Evolutionary conservation across 2,797 vertebrate species (phyloP).

Genomic region (Poeciliopsis gracilis): DNA sequence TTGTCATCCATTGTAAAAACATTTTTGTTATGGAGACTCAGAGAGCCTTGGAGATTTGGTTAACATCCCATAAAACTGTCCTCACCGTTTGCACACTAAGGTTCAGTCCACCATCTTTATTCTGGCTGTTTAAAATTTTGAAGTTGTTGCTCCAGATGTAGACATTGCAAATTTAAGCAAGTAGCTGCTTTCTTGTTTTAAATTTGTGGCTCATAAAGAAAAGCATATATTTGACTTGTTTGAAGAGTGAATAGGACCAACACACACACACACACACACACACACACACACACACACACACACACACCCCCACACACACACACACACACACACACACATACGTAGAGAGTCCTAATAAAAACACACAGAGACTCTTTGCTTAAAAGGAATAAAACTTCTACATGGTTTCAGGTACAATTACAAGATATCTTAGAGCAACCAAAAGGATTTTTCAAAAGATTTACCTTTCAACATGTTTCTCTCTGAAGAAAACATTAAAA

Average conservation of each 20-base stretch:
- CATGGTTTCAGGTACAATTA: not conserved
- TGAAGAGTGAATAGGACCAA: not conserved
- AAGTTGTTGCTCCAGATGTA: not conserved
- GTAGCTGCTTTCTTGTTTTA: not conserved
- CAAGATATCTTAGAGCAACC: not conserved
- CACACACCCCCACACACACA: too few species aligned
- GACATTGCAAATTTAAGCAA: not conserved
- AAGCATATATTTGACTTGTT: not conserved
- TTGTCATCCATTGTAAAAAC: not conserved
- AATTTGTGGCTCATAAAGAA: not conserved
- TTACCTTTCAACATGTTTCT: not conserved
- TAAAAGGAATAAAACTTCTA: not conserved
- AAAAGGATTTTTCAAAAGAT: not conserved
- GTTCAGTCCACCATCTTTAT: not conserved
- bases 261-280: too few species aligned
- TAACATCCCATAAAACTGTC: not conserved
- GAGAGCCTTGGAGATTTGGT: not conserved
- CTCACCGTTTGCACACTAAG: not conserved
- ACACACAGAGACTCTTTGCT: not conserved
- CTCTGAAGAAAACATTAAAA: not conserved
- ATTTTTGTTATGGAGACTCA: slow-evolving; percentile 1
- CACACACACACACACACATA: too few species aligned
- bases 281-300: too few species aligned
- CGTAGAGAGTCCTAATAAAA: not conserved
- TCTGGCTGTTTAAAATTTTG: not conserved